Evolutionary conservation across 2,113 vertebrate species (phyloP).

Genomic region (Stegastes partitus): DNA sequence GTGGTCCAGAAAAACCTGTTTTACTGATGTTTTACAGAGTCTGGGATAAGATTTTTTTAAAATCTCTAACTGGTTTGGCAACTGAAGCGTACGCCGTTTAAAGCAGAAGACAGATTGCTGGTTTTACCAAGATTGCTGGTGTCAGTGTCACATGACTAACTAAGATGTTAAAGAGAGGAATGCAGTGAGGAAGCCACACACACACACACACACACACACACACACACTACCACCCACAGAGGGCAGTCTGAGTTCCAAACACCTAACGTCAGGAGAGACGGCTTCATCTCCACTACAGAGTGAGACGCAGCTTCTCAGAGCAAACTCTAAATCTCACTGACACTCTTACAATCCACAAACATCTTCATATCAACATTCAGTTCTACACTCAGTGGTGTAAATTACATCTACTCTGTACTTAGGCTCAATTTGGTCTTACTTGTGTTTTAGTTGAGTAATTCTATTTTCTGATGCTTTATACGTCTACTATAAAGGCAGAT

Average conservation of each 20-base stretch:
- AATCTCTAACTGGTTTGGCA: conserved; percentile 16
- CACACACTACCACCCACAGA: neutral
- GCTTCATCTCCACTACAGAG: neutral
- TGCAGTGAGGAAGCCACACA: neutral
- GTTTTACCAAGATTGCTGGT: neutral
- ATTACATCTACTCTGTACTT: too few relatives aligned
- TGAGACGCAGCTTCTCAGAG: too few relatives aligned
- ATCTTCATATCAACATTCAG: neutral
- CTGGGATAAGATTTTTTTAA: neutral
- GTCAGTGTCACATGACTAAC: neutral
- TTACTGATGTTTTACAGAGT: neutral
- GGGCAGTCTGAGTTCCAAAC: neutral
- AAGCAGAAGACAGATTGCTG: neutral
- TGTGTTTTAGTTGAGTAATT: too few relatives aligned
- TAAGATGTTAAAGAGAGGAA: conserved; percentile 8
- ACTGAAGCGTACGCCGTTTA: neutral
- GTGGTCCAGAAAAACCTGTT: neutral
- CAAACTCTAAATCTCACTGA: neutral
- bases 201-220: too few relatives aligned
- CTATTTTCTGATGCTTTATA: too few relatives aligned
- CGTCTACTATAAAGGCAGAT: too few relatives aligned
- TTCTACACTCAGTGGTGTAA: too few relatives aligned
- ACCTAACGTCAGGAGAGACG: too few relatives aligned
- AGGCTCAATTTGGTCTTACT: too few relatives aligned
- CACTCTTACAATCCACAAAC: neutral